Evolutionary conservation across 2,113 vertebrate species (phyloP).

Genomic region (Urocitellus parryii): DNA sequence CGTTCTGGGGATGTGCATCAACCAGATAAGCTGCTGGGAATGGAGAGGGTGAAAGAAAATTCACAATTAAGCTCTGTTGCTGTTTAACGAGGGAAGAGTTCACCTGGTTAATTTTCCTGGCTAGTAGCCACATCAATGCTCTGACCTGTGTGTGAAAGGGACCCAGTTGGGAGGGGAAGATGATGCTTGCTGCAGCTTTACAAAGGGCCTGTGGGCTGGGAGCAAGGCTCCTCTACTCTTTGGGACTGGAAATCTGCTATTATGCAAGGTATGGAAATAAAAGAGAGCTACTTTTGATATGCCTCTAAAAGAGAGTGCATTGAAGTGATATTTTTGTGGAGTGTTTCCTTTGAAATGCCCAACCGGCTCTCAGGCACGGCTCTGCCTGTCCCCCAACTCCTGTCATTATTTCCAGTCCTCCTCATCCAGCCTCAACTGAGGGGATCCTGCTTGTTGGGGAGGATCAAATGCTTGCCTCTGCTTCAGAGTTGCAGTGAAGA

Average conservation of each 20-base stretch:
- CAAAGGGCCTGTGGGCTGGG: slow-evolving; percentile 69
- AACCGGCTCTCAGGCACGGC: slow-evolving; percentile 66
- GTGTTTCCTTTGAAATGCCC: slow-evolving; percentile 79
- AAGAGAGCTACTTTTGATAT: slow-evolving; percentile 66
- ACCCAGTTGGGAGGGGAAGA: slow-evolving; percentile 72
- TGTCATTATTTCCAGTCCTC: slow-evolving; percentile 68
- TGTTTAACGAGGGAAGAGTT: slow-evolving; percentile 69
- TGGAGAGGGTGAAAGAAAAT: slow-evolving; percentile 26
- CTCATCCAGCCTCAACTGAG: neutral
- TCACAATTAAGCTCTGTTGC: slow-evolving; percentile 74
- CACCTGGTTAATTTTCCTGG: slow-evolving; percentile 81
- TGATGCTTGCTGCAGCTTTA: slow-evolving; percentile 52
- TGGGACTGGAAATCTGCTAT: slow-evolving; percentile 61
- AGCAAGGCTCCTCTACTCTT: slow-evolving; percentile 72
- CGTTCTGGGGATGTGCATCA: neutral
- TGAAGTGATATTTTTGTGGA: slow-evolving; percentile 77
- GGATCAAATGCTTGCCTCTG: slow-evolving; percentile 65
- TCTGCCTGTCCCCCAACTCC: slow-evolving; percentile 65
- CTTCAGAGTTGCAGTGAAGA: slow-evolving; percentile 13
- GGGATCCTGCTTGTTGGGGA: slow-evolving; percentile 67
- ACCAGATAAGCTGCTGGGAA: neutral
- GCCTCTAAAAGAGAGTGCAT: slow-evolving; percentile 69
- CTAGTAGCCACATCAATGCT: slow-evolving; percentile 74
- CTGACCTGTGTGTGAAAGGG: slow-evolving; percentile 41
- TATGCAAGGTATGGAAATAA: slow-evolving; percentile 83